Base-by-base conservation (phyloP, 2,888 invertebrate species). In the Mythimna albipuncta region DNA sequence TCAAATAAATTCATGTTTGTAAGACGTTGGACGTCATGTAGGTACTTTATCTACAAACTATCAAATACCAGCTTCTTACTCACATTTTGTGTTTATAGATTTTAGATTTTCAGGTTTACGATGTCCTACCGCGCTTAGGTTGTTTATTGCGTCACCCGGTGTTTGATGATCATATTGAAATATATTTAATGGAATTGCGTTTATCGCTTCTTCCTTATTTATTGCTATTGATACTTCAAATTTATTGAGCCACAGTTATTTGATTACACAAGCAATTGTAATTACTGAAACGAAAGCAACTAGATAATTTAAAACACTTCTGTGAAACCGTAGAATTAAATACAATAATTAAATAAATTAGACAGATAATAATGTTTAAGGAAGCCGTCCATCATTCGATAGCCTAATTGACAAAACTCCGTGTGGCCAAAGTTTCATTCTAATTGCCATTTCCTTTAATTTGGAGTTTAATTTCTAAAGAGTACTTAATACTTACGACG, bases 1-100 rank as follows among this genome's bases (percentile, higher is more conserved):
- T 89, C 85, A 86, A 88, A 90, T 91, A 91, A 92, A 91, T 91
- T 87, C 88, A 87, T 89, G 90, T 90, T 89, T 80, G 77, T 86
- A 67, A 71, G 72, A 82, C 72, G 81, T 72, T 73, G 80, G 84
- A 87, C 86, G 84, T 88, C 87, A 88, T 88, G 86, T 87, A 63
- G 66, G 62, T 52, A 64, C 62, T 74, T 84, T 72, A 77, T 76
- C 68, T 70, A 74, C 61, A 62, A 72, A 58, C 61, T 57, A 57
- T 73, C 58, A 62, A 63, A 47, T 62, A 65, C 64, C 64, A 72
- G 69, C 64, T 73, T 54, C 63, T 41, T 69, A 72, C 64, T 72
- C 72, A 63, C 64, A 69, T 66, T 70, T 52, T 62, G 54, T 65
- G 63, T 72, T 76, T 52, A 70, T 67, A 64, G 63, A 66, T 66